Conservation (phyloP, 2,888 invertebrate genomes). For the Kuschelorhynchus macadamiae region DNA sequence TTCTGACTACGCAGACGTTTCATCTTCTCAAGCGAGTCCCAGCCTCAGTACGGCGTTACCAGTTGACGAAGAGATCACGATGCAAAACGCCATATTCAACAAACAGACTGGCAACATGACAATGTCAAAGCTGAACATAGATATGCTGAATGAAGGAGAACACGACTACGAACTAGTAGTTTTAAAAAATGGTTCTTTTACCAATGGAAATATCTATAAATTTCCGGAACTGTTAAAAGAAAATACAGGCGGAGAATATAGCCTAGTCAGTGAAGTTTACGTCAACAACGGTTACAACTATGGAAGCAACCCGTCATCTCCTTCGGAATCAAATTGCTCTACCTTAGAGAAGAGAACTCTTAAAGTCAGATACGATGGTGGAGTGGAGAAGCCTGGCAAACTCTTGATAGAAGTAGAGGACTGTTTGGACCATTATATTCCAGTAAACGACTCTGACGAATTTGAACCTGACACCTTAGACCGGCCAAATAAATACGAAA, state of each 20-base stretch:
- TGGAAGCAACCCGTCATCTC: conserved; percentile 74
- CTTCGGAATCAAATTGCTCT: conserved; percentile 72
- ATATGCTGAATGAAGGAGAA: conserved; percentile 59
- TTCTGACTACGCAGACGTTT: conserved; percentile 76
- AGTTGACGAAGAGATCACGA: conserved; percentile 85
- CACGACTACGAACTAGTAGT: conserved; percentile 70
- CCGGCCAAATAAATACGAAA: conserved; percentile 64
- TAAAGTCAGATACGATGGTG: conserved; percentile 71
- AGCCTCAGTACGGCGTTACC: conserved; percentile 82
- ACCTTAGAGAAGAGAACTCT: conserved; percentile 68
- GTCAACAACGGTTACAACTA: conserved; percentile 83
- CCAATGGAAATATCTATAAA: conserved; percentile 67
- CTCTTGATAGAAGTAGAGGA: conserved; percentile 89
- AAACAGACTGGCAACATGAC: conserved; percentile 73
- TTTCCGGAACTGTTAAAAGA: conserved; percentile 70
- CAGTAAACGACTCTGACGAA: conserved; percentile 84
- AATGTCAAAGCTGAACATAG: conserved; percentile 64
- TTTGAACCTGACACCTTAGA: conserved; percentile 91
- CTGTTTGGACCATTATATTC: conserved; percentile 82
- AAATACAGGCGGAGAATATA: conserved; percentile 71
- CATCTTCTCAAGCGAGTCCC: conserved; percentile 81
- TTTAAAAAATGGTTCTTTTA: conserved; percentile 58
- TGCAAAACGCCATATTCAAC: conserved; percentile 82
- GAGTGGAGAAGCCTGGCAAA: conserved; percentile 80
- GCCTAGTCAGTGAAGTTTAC: conserved; percentile 83